phyloP scores from a whole-genome alignment of 2,797 vertebrate genomes.

The Centropyge bicolor region DNA sequence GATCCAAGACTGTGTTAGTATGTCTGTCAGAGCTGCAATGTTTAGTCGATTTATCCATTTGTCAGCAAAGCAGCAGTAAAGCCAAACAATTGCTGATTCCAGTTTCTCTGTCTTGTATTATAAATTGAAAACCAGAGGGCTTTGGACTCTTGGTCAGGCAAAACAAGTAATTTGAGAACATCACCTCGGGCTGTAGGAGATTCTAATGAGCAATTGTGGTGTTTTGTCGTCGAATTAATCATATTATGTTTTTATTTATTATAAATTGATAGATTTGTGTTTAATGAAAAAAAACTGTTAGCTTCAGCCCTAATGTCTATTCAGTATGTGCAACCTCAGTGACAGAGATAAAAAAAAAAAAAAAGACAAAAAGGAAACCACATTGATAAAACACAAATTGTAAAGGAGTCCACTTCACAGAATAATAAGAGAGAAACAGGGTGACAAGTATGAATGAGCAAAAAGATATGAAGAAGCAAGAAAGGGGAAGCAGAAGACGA shows the following conservation, averaged over 20 bases:
- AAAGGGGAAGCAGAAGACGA: conserved; percentile 1
- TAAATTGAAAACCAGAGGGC: neutral
- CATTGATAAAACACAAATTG: neutral
- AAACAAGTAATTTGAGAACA: neutral
- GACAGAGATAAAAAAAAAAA: conserved; percentile 1
- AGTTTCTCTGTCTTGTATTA: neutral
- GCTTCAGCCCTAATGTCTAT: neutral
- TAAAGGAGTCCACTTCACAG: neutral
- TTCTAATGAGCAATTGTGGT: too few species aligned
- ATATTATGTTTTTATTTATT: too few species aligned
- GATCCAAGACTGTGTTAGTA: neutral
- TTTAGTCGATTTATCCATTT: neutral
- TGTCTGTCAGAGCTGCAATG: neutral
- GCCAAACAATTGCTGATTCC: neutral
- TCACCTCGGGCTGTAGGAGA: neutral
- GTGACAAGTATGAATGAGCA: neutral
- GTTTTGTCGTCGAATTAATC: too few species aligned
- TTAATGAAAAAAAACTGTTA: neutral
- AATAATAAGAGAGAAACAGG: neutral
- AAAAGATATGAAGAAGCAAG: conserved; percentile 11
- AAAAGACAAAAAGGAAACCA: neutral
- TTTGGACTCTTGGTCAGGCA: neutral
- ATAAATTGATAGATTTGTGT: neutral
- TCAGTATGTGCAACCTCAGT: neutral
- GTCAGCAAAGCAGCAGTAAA: neutral